A percentile compares a stretch with the other conserved stretches of the same genome.
Evolutionary conservation across 1,140 invertebrate genomes (phyloP).

Genomic region (Leguminivora glycinivorella): DNA sequence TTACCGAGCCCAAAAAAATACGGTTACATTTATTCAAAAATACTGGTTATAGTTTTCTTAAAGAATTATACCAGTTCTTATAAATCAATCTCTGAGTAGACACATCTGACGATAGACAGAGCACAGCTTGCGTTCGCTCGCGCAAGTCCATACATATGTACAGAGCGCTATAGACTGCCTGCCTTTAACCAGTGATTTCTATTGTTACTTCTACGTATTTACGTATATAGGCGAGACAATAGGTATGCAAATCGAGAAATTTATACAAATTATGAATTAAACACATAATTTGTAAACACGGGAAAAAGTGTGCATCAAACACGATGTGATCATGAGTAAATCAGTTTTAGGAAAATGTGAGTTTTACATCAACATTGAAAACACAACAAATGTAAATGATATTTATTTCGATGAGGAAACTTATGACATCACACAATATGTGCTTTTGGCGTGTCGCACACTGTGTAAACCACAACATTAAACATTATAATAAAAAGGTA

Average conservation of each 20-base stretch:
- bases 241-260: background rate
- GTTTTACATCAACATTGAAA: background rate
- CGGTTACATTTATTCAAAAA: too few relatives aligned
- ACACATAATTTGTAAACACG: background rate
- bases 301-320: background rate
- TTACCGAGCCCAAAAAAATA: too few relatives aligned
- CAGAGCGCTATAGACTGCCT: too few relatives aligned
- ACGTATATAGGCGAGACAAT: background rate
- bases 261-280: too few relatives aligned
- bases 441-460: background rate
- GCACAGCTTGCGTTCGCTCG: too few relatives aligned
- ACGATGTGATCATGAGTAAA: background rate
- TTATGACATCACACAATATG: conserved; percentile 19
- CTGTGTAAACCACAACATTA: background rate
- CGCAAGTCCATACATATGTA: too few relatives aligned
- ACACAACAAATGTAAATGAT: conserved; percentile 30
- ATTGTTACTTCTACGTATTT: too few relatives aligned
- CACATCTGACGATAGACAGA: too few relatives aligned
- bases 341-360: background rate
- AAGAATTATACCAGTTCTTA: too few relatives aligned
- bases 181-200: too few relatives aligned
- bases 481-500: background rate
- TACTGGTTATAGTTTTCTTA: too few relatives aligned
- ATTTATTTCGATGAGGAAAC: conserved; percentile 22
- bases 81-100: too few relatives aligned